Evolutionary conservation across 2,113 vertebrate genomes (phyloP).

Genomic region (Hystrix cristata): DNA sequence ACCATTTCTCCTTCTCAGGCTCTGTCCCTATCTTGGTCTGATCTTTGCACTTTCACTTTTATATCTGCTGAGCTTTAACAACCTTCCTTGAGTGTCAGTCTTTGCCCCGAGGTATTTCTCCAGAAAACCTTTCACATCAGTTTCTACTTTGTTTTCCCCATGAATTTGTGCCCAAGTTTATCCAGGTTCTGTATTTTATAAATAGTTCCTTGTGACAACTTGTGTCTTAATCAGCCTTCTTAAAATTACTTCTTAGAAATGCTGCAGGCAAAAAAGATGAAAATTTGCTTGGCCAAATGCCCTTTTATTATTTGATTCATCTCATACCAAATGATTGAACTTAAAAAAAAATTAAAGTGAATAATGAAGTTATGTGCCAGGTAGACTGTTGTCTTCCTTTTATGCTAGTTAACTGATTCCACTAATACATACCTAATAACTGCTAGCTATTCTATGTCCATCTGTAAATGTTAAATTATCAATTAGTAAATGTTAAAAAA

Average conservation of each 20-base stretch:
- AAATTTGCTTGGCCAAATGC: neutral
- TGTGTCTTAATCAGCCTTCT: neutral
- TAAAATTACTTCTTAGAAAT: neutral
- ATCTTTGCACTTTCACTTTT: slow-evolving; percentile 37
- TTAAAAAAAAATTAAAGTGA: neutral
- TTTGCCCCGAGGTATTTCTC: neutral
- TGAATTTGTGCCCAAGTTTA: neutral
- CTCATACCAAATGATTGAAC: neutral
- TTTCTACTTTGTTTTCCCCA: neutral
- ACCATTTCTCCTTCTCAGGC: neutral
- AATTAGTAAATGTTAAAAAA: neutral
- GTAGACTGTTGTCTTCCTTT: slow-evolving; percentile 4
- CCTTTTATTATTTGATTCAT: slow-evolving; percentile 46
- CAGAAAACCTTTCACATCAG: neutral
- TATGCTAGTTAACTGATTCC: neutral
- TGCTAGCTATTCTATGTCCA: neutral
- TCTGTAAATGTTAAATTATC: slow-evolving; percentile 38
- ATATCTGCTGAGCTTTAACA: neutral
- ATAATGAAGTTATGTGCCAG: neutral
- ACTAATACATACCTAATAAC: neutral
- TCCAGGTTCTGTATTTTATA: neutral
- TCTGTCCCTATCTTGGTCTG: neutral
- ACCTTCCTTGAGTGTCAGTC: neutral
- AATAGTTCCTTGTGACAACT: neutral
- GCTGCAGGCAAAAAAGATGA: neutral